phyloP scores from a whole-genome alignment of 2,797 vertebrate species.

The Enteromius trimaculatus region DNA sequence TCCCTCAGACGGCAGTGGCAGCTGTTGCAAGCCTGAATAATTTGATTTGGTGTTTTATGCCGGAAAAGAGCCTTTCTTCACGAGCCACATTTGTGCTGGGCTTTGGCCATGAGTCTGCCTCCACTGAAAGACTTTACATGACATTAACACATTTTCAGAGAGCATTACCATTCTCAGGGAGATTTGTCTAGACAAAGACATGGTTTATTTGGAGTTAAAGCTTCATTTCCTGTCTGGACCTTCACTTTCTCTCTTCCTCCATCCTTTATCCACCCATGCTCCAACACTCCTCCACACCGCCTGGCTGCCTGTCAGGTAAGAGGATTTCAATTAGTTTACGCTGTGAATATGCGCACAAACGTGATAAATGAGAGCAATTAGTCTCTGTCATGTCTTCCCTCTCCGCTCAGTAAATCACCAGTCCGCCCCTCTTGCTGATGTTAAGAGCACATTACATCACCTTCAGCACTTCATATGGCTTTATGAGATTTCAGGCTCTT shows the following conservation, averaged over 20 bases:
- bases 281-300: constrained; percentile 70
- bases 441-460: constrained; percentile 82
- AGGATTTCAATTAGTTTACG: constrained; percentile 85
- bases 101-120: constrained; percentile 68
- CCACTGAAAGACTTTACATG: constrained; percentile 83
- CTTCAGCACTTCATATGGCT: constrained; percentile 65
- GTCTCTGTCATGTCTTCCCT: constrained; percentile 84
- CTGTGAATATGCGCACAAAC: constrained; percentile 74
- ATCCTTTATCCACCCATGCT: constrained; percentile 59
- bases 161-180: constrained; percentile 82
- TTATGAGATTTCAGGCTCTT: constrained; percentile 64
- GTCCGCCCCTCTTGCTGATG: constrained; percentile 70
- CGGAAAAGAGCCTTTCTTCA: constrained; percentile 80
- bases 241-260: constrained; percentile 49
- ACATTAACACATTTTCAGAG: constrained; percentile 85
- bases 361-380: constrained; percentile 88
- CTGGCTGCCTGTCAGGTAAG: constrained; percentile 78
- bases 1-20: constrained; percentile 72
- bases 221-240: constrained; percentile 81
- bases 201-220: constrained; percentile 85
- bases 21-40: constrained; percentile 79
- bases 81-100: constrained; percentile 75
- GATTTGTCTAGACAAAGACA: constrained; percentile 86
- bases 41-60: constrained; percentile 82
- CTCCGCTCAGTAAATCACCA: constrained; percentile 75